Evolutionary conservation across 2,797 vertebrate species (phyloP).

Genomic region (Paguma larvata): DNA sequence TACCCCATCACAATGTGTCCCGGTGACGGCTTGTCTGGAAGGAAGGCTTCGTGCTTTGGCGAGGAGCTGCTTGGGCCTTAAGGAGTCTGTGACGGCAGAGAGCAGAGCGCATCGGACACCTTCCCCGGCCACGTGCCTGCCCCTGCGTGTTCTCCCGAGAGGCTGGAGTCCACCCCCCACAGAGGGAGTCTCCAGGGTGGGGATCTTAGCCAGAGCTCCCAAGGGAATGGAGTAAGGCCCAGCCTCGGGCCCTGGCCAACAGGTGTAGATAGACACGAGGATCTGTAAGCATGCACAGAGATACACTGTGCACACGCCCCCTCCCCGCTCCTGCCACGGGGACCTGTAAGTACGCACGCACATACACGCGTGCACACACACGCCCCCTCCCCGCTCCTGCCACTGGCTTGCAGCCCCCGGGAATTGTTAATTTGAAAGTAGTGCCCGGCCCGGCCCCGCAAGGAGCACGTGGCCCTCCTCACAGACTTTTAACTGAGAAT

Average conservation of each 20-base stretch:
- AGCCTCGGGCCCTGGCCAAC: rapidly evolving
- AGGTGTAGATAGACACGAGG: rapidly evolving
- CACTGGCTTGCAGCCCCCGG: no score
- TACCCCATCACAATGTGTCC: rapidly evolving
- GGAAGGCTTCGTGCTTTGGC: neutral
- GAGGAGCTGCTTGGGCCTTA: neutral
- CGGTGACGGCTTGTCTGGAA: neutral
- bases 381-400: neutral
- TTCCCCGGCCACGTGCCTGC: neutral
- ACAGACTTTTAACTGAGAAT: neutral
- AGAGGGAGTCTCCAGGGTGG: neutral
- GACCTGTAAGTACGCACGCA: no score
- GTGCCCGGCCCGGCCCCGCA: neutral
- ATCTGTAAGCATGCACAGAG: rapidly evolving
- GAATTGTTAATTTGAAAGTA: neutral
- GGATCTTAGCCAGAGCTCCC: neutral
- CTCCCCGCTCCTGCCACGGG: neutral
- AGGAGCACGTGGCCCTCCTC: neutral
- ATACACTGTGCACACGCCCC: neutral
- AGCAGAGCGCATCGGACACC: rapidly evolving
- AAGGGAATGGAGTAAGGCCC: rapidly evolving
- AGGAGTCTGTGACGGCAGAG: neutral
- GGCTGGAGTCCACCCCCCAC: neutral
- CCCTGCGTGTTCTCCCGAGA: rapidly evolving
- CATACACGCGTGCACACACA: no score